Base-by-base conservation (phyloP, 2,888 invertebrate genomes). In the Drosophila rellima region DNA sequence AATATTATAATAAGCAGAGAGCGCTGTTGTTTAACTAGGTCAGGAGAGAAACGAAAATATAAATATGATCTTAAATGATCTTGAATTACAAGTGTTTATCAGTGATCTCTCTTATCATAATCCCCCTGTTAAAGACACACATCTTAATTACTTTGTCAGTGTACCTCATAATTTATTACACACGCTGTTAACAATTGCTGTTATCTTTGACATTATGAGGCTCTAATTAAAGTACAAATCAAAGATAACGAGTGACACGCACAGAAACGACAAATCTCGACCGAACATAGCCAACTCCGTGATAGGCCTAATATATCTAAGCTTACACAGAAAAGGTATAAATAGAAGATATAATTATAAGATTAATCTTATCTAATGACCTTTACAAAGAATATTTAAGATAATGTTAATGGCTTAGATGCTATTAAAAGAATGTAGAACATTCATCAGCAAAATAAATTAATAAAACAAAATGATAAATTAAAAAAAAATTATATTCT, bases 121-220 rank as follows among this genome's bases (percentile, higher is more conserved):
- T 37, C 47, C 42, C 47, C 42, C 61, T 59, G 77, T 66, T 63
- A 57, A 29, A 68, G 45, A 67, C 54, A 73, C 54, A 67, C 54
- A 65, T 26, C 61, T 55, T 66, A 71, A 76, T 76, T 55, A 71
- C 31, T 37, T 61, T 72, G 54, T 26, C 33, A 35, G 42, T 29
- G 17, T 39, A 17, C 11, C 17, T 23, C 35, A 45, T n/a, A 48
- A 20, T 67, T 52, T 35, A 50, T 17, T 45, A 31, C 42, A 80
- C 77, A 73, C 60, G 60, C 57, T 77, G 67, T 68, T 55, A 70
- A 73, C 67, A 73, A 61, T 40, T 48, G 15, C n/a, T 45, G 18
- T 18, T 67, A 77, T 61, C 56, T 57, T 0, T 15, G 4, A 5
- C 47, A 45, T 37, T 40, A 31, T 44, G 44, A 35, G 48, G 11